A percentile compares a stretch with the other conserved stretches of the same genome.
These are phyloP conservation scores for Limnephilus marmoratus DNA, from an alignment of 2,888 invertebrate species.

Conservation along the genomic window DNA sequence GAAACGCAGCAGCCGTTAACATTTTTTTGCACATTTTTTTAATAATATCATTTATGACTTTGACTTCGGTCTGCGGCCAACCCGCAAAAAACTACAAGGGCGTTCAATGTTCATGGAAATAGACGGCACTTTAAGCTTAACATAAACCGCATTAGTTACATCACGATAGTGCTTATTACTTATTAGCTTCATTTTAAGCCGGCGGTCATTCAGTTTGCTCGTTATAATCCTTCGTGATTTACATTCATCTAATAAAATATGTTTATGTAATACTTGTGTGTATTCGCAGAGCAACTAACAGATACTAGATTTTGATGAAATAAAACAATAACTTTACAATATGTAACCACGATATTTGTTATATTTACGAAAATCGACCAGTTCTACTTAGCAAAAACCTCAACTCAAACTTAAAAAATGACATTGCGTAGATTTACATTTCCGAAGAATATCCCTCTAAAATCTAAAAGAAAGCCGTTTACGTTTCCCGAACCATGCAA, in stretches of 20 bases:
- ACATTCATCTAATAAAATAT: neutral
- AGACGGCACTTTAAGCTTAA: neutral
- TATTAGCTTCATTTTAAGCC: neutral
- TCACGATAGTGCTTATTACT: neutral
- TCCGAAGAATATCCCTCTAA: too few species aligned
- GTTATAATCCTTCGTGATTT: neutral
- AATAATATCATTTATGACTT: neutral
- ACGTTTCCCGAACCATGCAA: too few species aligned
- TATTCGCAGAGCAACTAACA: too few species aligned
- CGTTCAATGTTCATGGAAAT: neutral
- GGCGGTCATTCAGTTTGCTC: neutral
- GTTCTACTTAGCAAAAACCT: too few species aligned
- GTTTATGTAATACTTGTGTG: too few species aligned
- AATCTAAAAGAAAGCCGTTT: too few species aligned
- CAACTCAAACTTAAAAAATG: too few species aligned
- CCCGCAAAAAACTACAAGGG: neutral
- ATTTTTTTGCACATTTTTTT: neutral
- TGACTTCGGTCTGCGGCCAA: neutral
- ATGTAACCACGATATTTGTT: too few species aligned
- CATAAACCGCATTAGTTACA: neutral
- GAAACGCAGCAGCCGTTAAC: too few species aligned
- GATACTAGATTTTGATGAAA: neutral
- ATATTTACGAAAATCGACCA: too few species aligned
- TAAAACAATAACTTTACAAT: neutral
- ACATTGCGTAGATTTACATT: too few species aligned